Base-by-base conservation (phyloP, 2,888 invertebrate species). In the Hedychridium roseum region DNA sequence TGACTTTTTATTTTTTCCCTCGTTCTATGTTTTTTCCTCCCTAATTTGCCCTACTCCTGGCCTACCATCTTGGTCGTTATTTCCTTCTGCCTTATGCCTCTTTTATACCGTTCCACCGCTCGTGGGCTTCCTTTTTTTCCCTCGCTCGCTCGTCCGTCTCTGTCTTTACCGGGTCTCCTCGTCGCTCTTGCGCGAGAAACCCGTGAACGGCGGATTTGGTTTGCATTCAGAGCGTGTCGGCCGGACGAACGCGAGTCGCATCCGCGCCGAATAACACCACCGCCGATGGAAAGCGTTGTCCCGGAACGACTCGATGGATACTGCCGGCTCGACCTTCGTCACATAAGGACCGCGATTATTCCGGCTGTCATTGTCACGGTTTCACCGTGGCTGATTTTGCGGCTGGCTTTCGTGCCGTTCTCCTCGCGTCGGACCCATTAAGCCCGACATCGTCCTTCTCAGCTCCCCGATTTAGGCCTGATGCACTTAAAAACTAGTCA, bases 181-280 rank as follows among this genome's bases (percentile, higher is more conserved):
- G n/a, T n/a, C n/a, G n/a, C n/a, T n/a, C n/a, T n/a, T n/a, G n/a
- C 59, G 50, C 52, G 53, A 51, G 59, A 51, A 52, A 43, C 40
- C 49, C 41, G 26, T 36, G 43, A 14, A 18, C 42, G 35, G 42
- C 36, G 45, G 62, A 50, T 57, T 64, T 50, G 68, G 64, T 66
- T 70, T 68, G 61, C 64, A 70, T 70, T 70, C 70, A 65, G 51
- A 62, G 58, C 66, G 63, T 61, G 64, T 55, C 50, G 61, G 41
- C 44, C 57, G 48, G 53, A 27, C 57, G 55, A 56, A 66, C 70
- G 69, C 68, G 69, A 62, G 62, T 57, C 60, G 70, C 67, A 68
- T 72, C 67, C 64, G 54, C 54, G 50, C 56, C 50, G 46, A 44
- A 50, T 53, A 53, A 44, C 50, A 48, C 44, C 43, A 49, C 49